Conservation (phyloP, 2,797 vertebrate genomes). For the Phrynocephalus guinanensis region DNA sequence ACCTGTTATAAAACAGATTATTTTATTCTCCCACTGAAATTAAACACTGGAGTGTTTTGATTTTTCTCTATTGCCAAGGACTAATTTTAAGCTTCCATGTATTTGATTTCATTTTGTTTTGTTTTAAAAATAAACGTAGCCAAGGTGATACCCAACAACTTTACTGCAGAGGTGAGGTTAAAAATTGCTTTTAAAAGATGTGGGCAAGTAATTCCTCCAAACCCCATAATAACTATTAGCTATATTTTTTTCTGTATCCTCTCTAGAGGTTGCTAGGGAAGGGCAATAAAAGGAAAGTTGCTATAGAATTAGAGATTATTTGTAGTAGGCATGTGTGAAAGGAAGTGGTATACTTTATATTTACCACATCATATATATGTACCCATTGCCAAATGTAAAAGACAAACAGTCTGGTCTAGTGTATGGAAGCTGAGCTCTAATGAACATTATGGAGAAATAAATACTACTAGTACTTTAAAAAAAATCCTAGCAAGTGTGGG, state of each 20-base stretch:
- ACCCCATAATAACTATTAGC: neutral
- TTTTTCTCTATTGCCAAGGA: neutral
- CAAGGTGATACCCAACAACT: neutral
- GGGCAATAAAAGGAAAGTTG: conserved; percentile 31
- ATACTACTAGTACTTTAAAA: too few relatives aligned
- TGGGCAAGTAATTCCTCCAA: conserved; percentile 17
- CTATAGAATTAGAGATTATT: conserved; percentile 33
- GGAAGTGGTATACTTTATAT: conserved; percentile 23
- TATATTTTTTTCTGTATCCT: conserved; percentile 20
- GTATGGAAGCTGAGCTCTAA: neutral
- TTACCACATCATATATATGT: conserved; percentile 16
- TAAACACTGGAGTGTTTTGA: neutral
- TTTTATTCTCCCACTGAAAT: neutral
- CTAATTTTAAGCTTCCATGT: neutral
- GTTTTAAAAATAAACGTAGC: neutral
- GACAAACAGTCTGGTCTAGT: conserved; percentile 21
- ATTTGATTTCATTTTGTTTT: too few relatives aligned
- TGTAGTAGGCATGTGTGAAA: conserved; percentile 18
- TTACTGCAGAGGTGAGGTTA: conserved; percentile 4
- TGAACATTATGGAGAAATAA: conserved; percentile 14
- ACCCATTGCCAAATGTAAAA: conserved; percentile 25
- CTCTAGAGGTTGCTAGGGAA: conserved; percentile 3
- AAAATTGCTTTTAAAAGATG: conserved; percentile 23
- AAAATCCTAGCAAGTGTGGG: neutral
- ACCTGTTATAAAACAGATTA: too few relatives aligned